Percentiles rank a stretch among this genome's conserved stretches.
These are phyloP conservation scores for Melinopterus prodromus DNA, from an alignment of 2,888 invertebrate species.

Conservation along the genomic window DNA sequence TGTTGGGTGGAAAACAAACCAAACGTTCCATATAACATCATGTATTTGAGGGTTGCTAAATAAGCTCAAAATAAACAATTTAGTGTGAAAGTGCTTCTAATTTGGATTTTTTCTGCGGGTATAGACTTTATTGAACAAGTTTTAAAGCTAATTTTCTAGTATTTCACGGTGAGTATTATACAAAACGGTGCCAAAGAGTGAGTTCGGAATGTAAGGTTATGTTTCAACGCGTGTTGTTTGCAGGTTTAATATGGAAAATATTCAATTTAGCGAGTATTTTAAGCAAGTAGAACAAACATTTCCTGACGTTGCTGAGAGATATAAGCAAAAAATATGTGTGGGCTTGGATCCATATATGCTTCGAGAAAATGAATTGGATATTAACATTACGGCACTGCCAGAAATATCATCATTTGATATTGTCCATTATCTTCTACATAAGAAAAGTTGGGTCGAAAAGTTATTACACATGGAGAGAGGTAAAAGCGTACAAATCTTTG, in stretches of 20 bases:
- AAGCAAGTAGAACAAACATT: background rate
- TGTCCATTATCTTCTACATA: background rate
- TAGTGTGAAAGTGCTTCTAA: background rate
- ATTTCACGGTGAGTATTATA: background rate
- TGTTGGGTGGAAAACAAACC: background rate
- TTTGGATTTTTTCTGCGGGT: background rate
- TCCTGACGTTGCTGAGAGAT: background rate
- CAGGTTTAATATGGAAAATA: background rate
- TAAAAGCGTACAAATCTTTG: background rate
- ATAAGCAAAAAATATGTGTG: background rate
- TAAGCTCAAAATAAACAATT: background rate
- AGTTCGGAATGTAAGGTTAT: background rate
- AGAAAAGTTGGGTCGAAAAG: no score
- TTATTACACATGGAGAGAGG: background rate
- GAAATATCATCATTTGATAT: conserved; percentile 4
- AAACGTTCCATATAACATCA: background rate
- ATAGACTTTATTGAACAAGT: background rate
- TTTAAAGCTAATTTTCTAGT: background rate
- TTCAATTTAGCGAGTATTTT: no score
- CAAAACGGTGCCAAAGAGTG: background rate
- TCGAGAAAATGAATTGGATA: background rate
- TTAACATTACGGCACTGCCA: background rate
- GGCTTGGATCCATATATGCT: background rate
- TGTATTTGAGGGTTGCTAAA: background rate
- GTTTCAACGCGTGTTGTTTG: background rate